A percentile compares a stretch with the other conserved stretches of the same genome.
Evolutionary conservation across 2,888 invertebrate species (phyloP).

Genomic region (Drosophila sordidapex): DNA sequence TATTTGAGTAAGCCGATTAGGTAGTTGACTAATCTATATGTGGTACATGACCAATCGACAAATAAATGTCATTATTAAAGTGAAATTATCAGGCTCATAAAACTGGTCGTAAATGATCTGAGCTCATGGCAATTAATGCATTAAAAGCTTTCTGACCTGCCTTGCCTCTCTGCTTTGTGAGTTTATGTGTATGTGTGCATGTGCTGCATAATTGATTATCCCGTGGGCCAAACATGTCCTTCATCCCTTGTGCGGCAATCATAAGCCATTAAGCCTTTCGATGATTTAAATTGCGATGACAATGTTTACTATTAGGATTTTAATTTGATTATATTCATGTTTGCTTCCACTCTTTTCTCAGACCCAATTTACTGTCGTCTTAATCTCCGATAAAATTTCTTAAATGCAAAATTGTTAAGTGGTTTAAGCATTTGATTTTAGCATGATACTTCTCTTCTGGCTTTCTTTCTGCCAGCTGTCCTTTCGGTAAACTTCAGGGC

Average conservation of each 20-base stretch:
- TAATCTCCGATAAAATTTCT: conserved; percentile 15
- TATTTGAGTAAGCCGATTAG: conserved; percentile 60
- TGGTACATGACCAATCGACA: conserved; percentile 20
- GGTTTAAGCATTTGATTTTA: conserved; percentile 39
- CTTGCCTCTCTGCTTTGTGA: not conserved
- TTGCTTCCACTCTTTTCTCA: conserved; percentile 16
- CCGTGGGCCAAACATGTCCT: conserved; percentile 55
- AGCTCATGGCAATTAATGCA: conserved; percentile 26
- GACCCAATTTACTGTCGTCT: conserved; percentile 12
- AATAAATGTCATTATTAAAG: conserved; percentile 55
- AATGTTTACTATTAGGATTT: conserved; percentile 32
- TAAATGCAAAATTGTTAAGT: conserved; percentile 38
- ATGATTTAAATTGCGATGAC: conserved; percentile 51
- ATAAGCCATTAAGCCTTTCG: conserved; percentile 55
- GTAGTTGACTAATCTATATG: conserved; percentile 34
- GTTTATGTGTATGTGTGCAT: conserved; percentile 9
- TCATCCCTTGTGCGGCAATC: conserved; percentile 1
- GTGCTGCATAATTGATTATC: conserved; percentile 72
- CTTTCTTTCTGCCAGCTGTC: not conserved
- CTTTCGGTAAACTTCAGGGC: not conserved
- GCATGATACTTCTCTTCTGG: conserved; percentile 15
- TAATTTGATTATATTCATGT: conserved; percentile 33
- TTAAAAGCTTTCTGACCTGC: conserved; percentile 12
- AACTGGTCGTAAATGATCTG: conserved; percentile 27
- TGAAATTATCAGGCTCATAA: conserved; percentile 44